Base-by-base conservation (phyloP, 30 jellyfish, hydroid and myxozoan genomes). In the Aurelia sp. region DNA sequence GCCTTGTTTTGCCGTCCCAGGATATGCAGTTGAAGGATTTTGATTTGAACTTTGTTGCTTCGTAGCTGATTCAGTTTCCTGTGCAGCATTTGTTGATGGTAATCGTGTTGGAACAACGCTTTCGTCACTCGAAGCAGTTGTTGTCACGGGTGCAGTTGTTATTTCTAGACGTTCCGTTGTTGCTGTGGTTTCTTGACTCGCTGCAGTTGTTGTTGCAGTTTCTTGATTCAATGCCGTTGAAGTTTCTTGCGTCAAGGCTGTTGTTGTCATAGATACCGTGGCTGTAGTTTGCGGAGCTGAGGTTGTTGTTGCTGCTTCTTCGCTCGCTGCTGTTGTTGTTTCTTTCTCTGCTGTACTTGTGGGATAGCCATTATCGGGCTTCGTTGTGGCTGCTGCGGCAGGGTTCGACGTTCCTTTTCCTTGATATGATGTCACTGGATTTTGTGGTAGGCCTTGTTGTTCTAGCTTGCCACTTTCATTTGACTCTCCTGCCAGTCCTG, bases 201-300 rank as follows among this genome's bases (percentile, higher is more conserved):
- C 59, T 20, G 6, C 65, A 11, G 76, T 21, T 61, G 76, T 33
- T 59, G 64, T 59, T 76, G 76, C 63, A 60, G 76, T 35, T 61
- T 61, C 40, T 40, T 74, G 55, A 20, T 33, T 53, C 22, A 17
- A 47, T n/a, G 85, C 73, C 6, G 51, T 74, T 74, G 73, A 20
- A 33, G 85, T 74, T 48, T 3, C 76, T 31, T 74, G 37, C 9
- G 76, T 3, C 18, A 63, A 15, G 4, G 60, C 37, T 18, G 85
- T 53, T n/a, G 72, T 50, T 27, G 85, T 74, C 65, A n/a, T 37
- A 18, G 76, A 44, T 44, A 44, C 77, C 4, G 77, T 62, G 57
- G 33, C 22, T 4, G 86, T 21, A 8, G 86, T 16, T 27, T 53
- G 21, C 9, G 48, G 19, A 30, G 50, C 23, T 59, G 35, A 3